Percentiles rank a stretch among this genome's conserved stretches.
phyloP scores from a whole-genome alignment of 2,797 vertebrate genomes.

The Tympanoctomys barrerae region DNA sequence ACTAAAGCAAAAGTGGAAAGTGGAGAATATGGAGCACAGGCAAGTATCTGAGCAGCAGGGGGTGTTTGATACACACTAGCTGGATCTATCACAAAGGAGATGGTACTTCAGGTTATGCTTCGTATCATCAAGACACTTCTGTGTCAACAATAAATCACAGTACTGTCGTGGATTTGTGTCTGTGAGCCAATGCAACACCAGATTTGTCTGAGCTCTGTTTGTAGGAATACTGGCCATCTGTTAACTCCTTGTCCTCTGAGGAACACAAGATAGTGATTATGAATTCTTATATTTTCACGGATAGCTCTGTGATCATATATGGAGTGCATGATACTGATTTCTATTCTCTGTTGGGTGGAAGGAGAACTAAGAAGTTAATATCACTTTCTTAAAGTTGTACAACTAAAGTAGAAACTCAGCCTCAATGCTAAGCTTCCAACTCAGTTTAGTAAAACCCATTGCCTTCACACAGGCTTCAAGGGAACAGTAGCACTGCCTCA shows the following conservation, averaged over 20 bases:
- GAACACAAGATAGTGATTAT: background rate
- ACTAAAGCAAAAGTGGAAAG: slow-evolving; percentile 20
- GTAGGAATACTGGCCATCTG: slow-evolving; percentile 5
- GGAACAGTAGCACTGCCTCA: slow-evolving; percentile 1
- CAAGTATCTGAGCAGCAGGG: background rate
- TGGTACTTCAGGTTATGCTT: slow-evolving; percentile 41
- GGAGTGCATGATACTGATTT: background rate
- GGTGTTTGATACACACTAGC: slow-evolving; percentile 1
- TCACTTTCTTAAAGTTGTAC: background rate
- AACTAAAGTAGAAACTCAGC: background rate
- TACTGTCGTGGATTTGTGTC: background rate
- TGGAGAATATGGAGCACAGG: background rate
- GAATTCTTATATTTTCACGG: slow-evolving; percentile 12
- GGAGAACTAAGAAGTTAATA: background rate
- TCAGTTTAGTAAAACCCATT: background rate
- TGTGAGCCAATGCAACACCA: slow-evolving; percentile 16
- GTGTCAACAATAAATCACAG: slow-evolving; percentile 44
- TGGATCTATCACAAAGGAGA: slow-evolving; percentile 50
- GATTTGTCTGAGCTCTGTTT: slow-evolving; percentile 41
- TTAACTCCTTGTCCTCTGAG: slow-evolving; percentile 56
- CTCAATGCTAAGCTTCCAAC: background rate
- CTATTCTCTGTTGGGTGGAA: background rate
- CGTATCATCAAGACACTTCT: slow-evolving; percentile 50
- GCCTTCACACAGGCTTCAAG: background rate
- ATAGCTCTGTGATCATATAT: background rate